phyloP scores from a whole-genome alignment of 2,797 vertebrate species.

The Syngnathus acus region DNA sequence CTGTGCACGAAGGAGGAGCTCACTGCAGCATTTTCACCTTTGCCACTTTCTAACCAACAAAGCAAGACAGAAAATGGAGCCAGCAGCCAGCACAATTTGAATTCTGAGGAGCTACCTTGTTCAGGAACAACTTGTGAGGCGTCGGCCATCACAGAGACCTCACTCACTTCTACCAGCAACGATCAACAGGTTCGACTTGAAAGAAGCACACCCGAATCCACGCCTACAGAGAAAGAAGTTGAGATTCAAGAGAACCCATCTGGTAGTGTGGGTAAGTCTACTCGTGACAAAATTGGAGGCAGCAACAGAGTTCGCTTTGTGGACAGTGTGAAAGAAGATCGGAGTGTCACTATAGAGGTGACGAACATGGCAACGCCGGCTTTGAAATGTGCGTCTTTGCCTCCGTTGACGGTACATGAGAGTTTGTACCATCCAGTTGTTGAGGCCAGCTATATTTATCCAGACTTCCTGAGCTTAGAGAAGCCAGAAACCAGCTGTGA shows the following conservation, averaged over 20 bases:
- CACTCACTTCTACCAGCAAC: conserved; percentile 23
- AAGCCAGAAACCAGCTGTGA: conserved; percentile 35
- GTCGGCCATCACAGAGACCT: conserved; percentile 29
- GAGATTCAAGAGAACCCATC: conserved; percentile 25
- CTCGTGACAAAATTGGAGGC: conserved; percentile 33
- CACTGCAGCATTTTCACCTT: conserved; percentile 39
- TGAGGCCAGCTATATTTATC: conserved; percentile 67
- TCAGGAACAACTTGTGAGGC: conserved; percentile 29
- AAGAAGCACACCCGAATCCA: conserved; percentile 25
- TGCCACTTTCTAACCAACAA: conserved; percentile 30
- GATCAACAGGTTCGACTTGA: conserved; percentile 61
- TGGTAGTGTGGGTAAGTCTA: conserved; percentile 25
- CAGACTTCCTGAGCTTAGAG: conserved; percentile 48
- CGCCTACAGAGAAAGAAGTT: not conserved
- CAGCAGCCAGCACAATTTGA: conserved; percentile 30
- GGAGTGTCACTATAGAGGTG: conserved; percentile 18
- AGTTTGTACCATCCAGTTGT: conserved; percentile 67
- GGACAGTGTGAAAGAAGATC: conserved; percentile 38
- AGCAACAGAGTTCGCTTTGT: conserved; percentile 54
- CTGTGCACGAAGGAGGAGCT: conserved; percentile 41
- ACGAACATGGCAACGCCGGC: conserved; percentile 16
- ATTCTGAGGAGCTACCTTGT: conserved; percentile 32
- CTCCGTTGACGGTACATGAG: conserved; percentile 70
- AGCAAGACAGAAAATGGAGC: conserved; percentile 33
- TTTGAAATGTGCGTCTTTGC: conserved; percentile 64